A percentile compares a stretch with the other conserved stretches of the same genome.
phyloP scores from a whole-genome alignment of 2,797 vertebrate genomes.

The Diplodus sargus region DNA sequence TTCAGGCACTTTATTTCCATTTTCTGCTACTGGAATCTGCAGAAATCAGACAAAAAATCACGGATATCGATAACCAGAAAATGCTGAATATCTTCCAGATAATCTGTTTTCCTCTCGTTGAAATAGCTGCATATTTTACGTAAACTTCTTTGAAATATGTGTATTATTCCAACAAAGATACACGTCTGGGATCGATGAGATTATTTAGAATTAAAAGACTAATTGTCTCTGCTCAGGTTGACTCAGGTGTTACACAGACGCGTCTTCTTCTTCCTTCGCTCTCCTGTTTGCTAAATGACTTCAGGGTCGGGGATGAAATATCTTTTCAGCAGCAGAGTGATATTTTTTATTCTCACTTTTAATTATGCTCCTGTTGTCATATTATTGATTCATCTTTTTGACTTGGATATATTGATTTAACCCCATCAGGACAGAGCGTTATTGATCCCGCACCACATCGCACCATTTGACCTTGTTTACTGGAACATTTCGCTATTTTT shows the following conservation, averaged over 20 bases:
- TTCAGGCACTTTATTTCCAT: no score
- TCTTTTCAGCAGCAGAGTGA: background rate
- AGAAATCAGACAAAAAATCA: no score
- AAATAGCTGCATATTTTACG: background rate
- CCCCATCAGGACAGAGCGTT: constrained; percentile 52
- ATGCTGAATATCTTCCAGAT: no score
- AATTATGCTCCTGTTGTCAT: constrained; percentile 39
- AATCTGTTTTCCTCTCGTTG: no score
- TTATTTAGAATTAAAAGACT: background rate
- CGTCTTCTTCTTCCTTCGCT: background rate
- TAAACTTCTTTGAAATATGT: constrained; percentile 1
- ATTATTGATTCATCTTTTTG: constrained; percentile 61
- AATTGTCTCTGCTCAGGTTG: background rate
- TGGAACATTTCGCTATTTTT: constrained; percentile 48
- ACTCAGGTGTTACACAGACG: background rate
- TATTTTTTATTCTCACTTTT: constrained; percentile 24
- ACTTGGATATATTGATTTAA: constrained; percentile 68
- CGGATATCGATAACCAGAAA: no score
- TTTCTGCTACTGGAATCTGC: no score
- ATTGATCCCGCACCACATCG: constrained; percentile 61
- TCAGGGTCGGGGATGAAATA: background rate
- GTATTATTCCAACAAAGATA: background rate
- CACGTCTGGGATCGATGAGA: background rate
- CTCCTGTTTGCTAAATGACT: background rate
- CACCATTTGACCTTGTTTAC: constrained; percentile 69